Evolutionary conservation across 1,140 invertebrate species (phyloP), one percentile per base, ranked within the genome.

Genomic region (Dufourea novaeangliae): DNA sequence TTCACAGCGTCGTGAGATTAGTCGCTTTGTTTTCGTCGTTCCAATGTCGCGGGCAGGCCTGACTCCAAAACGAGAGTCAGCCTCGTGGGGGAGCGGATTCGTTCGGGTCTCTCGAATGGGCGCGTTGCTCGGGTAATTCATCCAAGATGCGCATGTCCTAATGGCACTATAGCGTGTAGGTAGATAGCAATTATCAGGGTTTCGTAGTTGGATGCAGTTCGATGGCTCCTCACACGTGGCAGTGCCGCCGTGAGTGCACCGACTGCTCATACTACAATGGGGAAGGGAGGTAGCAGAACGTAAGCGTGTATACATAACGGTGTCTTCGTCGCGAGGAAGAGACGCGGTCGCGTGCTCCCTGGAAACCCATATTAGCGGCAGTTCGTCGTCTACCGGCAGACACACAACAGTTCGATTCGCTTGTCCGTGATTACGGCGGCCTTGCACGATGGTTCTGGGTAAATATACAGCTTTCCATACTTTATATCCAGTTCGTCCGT

Each of bases 251-350:
- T n/a, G 41, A 32, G 25, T 70, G 12, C 11, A 39, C 14, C 59
- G 34, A 66, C 39, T 11, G 20, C 17, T 27, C 14, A 32, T 57
- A 74, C 37, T 79, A 82, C 32, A 75, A 79, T 75, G 57, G 29
- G 50, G 69, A 44, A 70, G 52, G 29, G 22, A 82, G 71, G 32
- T 66, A 84, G 46, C 62, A 56, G 44, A 72, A 78, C 67, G 62
- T 75, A 70, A 78, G 39, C 27, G 52, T 56, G 68, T 52, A 75
- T 79, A 82, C 34, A 85, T 86, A 86, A 86, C 84, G 84, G 84
- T 85, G 54, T 64, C 37, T 56, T 74, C 50, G 20, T 50, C 8
- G 0, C 17, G 37, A 44, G 41, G 29, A 73, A 78, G 52, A 73
- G 67, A 68, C 37, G n/a, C 39, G n/a, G 20, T 62, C 37, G 52